Conservation (phyloP, 1,140 invertebrate species). For the Linepithema humile region DNA sequence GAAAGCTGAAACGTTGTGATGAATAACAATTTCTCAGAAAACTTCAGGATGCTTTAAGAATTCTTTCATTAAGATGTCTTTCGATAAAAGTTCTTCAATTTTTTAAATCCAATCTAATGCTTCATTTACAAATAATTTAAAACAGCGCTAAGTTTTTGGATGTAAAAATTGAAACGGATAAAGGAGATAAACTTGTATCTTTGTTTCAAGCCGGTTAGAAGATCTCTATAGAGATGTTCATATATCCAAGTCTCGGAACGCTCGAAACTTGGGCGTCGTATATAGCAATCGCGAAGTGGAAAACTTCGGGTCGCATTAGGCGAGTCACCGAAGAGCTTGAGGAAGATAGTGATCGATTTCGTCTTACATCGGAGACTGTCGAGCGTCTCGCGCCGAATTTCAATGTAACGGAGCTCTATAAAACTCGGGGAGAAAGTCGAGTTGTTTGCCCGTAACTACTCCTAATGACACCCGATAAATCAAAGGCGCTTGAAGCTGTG, state of each 20-base stretch:
- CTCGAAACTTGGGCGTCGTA: conserved; percentile 43
- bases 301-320: conserved; percentile 50
- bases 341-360: conserved; percentile 53
- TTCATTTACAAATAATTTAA: neutral
- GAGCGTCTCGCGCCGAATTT: conserved; percentile 48
- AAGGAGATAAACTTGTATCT: conserved; percentile 16
- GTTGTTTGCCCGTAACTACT: conserved; percentile 37
- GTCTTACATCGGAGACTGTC: conserved; percentile 40
- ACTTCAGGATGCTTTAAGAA: neutral
- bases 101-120: neutral
- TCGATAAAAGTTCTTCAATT: neutral
- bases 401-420: conserved; percentile 50
- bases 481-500: conserved; percentile 28
- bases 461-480: conserved; percentile 49
- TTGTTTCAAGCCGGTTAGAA: conserved; percentile 10
- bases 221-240: conserved; percentile 43
- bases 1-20: neutral
- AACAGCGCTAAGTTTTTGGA: neutral
- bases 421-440: conserved; percentile 39
- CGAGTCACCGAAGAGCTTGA: conserved; percentile 33
- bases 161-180: neutral
- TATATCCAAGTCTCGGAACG: conserved; percentile 30
- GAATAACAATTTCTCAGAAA: neutral
- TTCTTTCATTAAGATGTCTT: neutral
- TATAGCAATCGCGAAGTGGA: conserved; percentile 49